A percentile compares a stretch with the other conserved stretches of the same genome.
These are phyloP conservation scores for Fragum fragum DNA, from an alignment of 2,888 invertebrate genomes.

Conservation along the genomic window DNA sequence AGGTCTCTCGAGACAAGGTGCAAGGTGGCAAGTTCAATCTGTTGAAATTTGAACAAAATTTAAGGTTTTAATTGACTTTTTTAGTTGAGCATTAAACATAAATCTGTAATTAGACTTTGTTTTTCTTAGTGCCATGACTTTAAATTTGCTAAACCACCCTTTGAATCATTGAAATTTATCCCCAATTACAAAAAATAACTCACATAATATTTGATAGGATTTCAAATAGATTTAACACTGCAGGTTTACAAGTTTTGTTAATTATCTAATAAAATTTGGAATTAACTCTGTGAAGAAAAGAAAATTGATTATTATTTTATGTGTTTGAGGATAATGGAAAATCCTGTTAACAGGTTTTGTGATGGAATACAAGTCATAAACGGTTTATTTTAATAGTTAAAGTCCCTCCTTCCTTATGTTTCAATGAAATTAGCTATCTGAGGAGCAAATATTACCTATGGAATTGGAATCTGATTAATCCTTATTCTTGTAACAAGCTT, in stretches of 20 bases:
- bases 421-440: conserved; percentile 1
- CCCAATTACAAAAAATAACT: neutral
- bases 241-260: conserved; percentile 7
- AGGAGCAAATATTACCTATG: neutral
- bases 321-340: conserved; percentile 4
- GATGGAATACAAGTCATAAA: conserved; percentile 11
- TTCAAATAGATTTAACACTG: neutral
- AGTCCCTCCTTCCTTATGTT: conserved; percentile 9
- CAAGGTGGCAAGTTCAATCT: no score
- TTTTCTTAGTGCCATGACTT: no score
- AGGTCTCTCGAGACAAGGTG: no score
- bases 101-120: no score
- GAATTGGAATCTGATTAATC: neutral
- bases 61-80: no score
- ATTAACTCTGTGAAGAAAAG: conserved; percentile 15
- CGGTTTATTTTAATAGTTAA: neutral
- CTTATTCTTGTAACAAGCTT: no score
- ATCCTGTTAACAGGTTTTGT: conserved; percentile 15
- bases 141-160: no score
- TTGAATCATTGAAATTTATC: neutral
- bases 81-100: no score
- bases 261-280: conserved; percentile 17
- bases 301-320: conserved; percentile 15
- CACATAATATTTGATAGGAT: conserved; percentile 3
- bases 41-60: no score